phyloP scores from a whole-genome alignment of 2,888 invertebrate genomes.

The Dugesia japonica region DNA sequence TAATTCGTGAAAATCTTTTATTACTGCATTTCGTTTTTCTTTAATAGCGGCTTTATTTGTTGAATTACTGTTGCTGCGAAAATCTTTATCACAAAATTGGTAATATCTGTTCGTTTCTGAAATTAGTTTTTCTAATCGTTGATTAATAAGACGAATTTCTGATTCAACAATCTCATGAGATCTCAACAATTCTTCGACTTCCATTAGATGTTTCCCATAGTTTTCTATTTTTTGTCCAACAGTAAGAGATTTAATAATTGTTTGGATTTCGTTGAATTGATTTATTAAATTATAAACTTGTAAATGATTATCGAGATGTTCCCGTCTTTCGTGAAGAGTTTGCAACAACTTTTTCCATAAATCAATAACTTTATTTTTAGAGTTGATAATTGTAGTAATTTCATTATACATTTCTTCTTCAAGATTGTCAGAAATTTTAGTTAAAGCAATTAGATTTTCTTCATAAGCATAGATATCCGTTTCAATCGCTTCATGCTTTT shows the following conservation, averaged over 20 bases:
- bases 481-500: conserved; percentile 99
- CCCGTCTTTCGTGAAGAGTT: conserved; percentile 73
- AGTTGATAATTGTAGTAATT: conserved; percentile 65
- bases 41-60: conserved; percentile 87
- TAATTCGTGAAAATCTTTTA: conserved; percentile 68
- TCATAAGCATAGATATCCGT: conserved; percentile 98
- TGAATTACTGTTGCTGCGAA: conserved; percentile 65
- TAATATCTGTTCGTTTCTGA: conserved; percentile 83
- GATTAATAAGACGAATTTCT: conserved; percentile 91
- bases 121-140: conserved; percentile 85
- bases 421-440: conserved; percentile 83
- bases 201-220: conserved; percentile 97
- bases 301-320: conserved; percentile 75
- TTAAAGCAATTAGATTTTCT: conserved; percentile 92
- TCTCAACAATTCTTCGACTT: conserved; percentile 91
- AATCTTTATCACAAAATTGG: conserved; percentile 55
- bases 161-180: conserved; percentile 93
- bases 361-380: conserved; percentile 88
- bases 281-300: conserved; percentile 64
- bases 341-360: conserved; percentile 93
- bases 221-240: conserved; percentile 77
- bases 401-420: conserved; percentile 93
- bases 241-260: conserved; percentile 89
- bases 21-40: conserved; percentile 79
- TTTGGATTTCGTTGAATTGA: conserved; percentile 92